phyloP scores from a whole-genome alignment of 2,113 vertebrate species.

The Equus przewalskii region DNA sequence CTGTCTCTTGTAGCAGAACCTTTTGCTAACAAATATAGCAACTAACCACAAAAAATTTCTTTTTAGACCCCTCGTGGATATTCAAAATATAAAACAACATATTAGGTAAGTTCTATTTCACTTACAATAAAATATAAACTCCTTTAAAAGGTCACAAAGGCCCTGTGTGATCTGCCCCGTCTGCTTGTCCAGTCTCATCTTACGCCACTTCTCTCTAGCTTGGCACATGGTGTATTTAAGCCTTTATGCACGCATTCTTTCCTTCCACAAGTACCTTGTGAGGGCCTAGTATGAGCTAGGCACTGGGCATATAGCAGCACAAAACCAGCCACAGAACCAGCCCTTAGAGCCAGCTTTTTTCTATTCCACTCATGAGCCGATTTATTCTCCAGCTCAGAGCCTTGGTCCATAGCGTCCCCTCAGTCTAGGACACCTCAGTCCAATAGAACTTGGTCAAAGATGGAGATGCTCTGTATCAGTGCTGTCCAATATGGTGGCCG shows the following conservation, averaged over 20 bases:
- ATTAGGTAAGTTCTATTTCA: background rate
- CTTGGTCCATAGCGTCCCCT: background rate
- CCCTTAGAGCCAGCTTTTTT: background rate
- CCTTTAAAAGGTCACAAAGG: background rate
- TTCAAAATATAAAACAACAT: background rate
- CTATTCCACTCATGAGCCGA: background rate
- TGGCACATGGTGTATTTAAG: background rate
- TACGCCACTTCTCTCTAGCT: background rate
- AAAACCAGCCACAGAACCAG: background rate
- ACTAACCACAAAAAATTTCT: background rate
- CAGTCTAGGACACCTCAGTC: background rate
- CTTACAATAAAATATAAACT: background rate
- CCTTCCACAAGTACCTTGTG: background rate
- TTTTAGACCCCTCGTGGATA: background rate
- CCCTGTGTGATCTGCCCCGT: background rate
- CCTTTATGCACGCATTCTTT: background rate
- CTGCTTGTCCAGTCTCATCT: background rate
- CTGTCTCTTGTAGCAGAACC: background rate
- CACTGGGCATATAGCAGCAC: background rate
- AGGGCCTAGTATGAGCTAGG: background rate
- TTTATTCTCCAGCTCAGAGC: background rate
- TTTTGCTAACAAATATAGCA: slow-evolving; percentile 5
- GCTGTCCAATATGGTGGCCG: background rate
- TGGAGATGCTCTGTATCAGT: background rate
- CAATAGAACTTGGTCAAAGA: background rate